A percentile compares a stretch with the other conserved stretches of the same genome.
Evolutionary conservation across 2,113 vertebrate genomes (phyloP).

Genomic region (human (Homo sapiens)): DNA sequence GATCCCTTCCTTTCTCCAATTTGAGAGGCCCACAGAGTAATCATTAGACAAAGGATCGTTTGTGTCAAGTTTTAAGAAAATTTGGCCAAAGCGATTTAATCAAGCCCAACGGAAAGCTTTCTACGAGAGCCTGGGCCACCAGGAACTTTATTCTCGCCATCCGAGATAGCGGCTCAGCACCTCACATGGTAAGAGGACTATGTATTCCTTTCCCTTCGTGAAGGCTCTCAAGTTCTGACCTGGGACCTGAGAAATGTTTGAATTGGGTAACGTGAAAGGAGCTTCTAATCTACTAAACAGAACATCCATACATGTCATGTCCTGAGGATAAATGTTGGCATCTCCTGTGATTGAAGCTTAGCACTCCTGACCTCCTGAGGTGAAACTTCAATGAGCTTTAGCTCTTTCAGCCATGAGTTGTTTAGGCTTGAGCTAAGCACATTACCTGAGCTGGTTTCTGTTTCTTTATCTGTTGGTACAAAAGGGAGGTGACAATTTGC

Average conservation of each 20-base stretch:
- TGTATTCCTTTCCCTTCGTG: not conserved
- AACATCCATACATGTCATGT: not conserved
- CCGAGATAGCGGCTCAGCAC: not conserved
- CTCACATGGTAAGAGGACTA: accelerated
- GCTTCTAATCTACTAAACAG: not conserved
- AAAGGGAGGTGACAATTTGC: not conserved
- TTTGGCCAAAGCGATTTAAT: not conserved
- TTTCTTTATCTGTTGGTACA: not conserved
- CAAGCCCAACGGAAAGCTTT: not conserved
- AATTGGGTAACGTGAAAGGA: not conserved
- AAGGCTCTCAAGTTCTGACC: not conserved
- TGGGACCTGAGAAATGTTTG: not conserved
- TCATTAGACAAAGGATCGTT: not conserved
- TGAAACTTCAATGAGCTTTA: not conserved
- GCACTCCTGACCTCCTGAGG: not conserved
- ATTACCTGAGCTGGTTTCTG: not conserved
- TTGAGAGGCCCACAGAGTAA: not conserved
- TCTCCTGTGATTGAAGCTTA: not conserved
- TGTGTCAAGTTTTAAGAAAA: not conserved
- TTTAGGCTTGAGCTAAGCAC: not conserved
- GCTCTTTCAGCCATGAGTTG: not conserved
- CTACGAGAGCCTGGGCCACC: not conserved
- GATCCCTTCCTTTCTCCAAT: not conserved
- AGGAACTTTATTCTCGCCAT: not conserved
- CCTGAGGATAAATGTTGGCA: not conserved